Evolutionary conservation across 2,113 vertebrate species (phyloP).

Genomic region (Anolis sagrei): DNA sequence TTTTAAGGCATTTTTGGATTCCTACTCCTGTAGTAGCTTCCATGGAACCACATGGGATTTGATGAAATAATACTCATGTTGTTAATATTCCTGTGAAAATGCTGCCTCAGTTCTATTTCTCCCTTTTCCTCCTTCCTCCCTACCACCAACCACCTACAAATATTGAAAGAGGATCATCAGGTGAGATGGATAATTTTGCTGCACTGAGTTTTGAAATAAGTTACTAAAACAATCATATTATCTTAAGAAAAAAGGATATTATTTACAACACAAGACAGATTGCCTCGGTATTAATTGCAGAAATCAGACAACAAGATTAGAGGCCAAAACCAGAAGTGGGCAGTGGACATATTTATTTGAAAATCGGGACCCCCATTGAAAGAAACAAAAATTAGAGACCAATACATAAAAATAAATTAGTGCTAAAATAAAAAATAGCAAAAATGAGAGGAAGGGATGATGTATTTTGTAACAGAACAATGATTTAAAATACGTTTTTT

Average conservation of each 20-base stretch:
- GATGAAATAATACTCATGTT: background rate
- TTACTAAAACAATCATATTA: background rate
- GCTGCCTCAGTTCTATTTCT: too few relatives aligned
- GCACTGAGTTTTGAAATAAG: background rate
- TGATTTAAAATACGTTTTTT: background rate
- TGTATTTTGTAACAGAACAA: background rate
- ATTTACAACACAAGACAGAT: background rate
- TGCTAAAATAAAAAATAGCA: background rate
- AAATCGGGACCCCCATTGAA: background rate
- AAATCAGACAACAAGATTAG: background rate
- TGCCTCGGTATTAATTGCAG: background rate
- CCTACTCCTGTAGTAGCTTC: background rate
- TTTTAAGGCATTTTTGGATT: too few relatives aligned
- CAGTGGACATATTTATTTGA: slow-evolving; percentile 9
- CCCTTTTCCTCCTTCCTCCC: background rate
- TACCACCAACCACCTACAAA: background rate
- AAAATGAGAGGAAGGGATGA: background rate
- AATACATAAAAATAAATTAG: slow-evolving; percentile 1
- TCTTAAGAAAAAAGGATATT: background rate
- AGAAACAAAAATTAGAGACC: background rate
- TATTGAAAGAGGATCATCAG: background rate
- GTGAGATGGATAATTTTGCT: background rate
- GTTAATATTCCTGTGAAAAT: background rate
- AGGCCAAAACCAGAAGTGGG: background rate
- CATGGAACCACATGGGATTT: too few relatives aligned